Base-by-base conservation (phyloP, 2,113 vertebrate genomes). In the Ctenodactylus gundi region DNA sequence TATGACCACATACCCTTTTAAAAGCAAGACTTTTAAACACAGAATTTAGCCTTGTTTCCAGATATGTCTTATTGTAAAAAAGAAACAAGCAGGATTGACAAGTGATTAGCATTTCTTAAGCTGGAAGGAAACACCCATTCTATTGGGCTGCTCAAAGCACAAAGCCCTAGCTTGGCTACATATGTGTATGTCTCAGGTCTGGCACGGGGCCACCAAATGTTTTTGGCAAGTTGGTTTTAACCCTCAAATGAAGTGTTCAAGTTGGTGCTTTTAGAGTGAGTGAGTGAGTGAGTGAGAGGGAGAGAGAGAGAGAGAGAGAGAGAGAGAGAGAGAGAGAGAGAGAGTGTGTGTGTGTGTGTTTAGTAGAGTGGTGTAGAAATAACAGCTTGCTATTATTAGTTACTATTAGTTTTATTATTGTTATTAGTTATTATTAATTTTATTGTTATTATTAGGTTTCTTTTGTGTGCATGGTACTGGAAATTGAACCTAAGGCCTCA, bases 11-110 rank as follows among this genome's bases (percentile, higher is more conserved):
- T 14, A 36, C 14, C 14, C 34, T 51, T 87, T 92, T 70, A 23
- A 94, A 93, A 92, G 80, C n/a, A 89, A 51, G 39, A 27, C 51
- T 92, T 92, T 78, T 64, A 68, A 95, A 83, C 4, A 65, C 23
- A 77, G 65, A 85, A 81, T 8, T 82, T 91, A 36, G 62, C 46
- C 41, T 95, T 86, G 23, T 53, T 93, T 95, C 85, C 46, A 88
- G 44, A 58, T 88, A 14, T 7, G 2, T 88, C 39, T 88, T 92
- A 73, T 95, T 46, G 92, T 76, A 67, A n/a, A 39, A 91, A 89
- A 85, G 76, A 34, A 39, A 46, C 46, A 81, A 55, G 18, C 44
- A 90, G 44, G 46, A 36, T 73, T 49, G 60, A 29, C 39, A 72
- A 75, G 34, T 93, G 39, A 85, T 49, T 91, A 72, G n/a, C 46